Evolutionary conservation across 2,797 vertebrate genomes (phyloP), one percentile per base, ranked within the genome.

Genomic region (Siniperca scherzeri): DNA sequence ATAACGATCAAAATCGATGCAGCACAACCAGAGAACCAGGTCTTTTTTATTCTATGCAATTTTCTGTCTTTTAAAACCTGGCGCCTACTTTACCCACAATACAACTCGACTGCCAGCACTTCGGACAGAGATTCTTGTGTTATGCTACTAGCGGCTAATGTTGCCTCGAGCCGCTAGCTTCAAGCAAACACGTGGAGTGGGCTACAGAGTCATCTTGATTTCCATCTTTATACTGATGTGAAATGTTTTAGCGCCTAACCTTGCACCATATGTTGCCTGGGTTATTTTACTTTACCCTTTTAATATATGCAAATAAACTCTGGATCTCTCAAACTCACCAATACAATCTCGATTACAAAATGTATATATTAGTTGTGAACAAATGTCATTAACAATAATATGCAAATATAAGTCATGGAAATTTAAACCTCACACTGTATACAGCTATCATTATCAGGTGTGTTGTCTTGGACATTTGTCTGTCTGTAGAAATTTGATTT

Each of bases 401-500:
- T 36, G 30, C 9, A 61, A 36, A 60, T 42, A 27, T 3, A 25
- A 44, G 22, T 48, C 11, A 16, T 46, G 1, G 14, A 27, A 7
- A n/a, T 81, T 25, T 48, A 27, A 56, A 22, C 33, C 8, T 0
- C 9, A 25, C 33, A 17, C 48, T 30, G 9, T 14, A 40, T 42
- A 21, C 33, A 53, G 22, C 55, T 44, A 6, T 59, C 40, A 52
- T 40, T 33, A 9, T 36, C 8, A n/a, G 19, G 10, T 19, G 13
- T 56, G 7, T 57, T 48, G 4, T 78, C 40, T 38, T n/a, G 27
- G 27, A 30, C 27, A 30, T 30, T 30, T 30, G 27, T 30, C 27
- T 44, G 17, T 62, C 40, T 53, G 30, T 72, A 55, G 36, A 48
- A 13, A 1, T 78, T 17, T 57, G 30, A 57, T 80, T 70, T 25